phyloP scores from a whole-genome alignment of 2,113 vertebrate species.

The Calidris pygmaea region DNA sequence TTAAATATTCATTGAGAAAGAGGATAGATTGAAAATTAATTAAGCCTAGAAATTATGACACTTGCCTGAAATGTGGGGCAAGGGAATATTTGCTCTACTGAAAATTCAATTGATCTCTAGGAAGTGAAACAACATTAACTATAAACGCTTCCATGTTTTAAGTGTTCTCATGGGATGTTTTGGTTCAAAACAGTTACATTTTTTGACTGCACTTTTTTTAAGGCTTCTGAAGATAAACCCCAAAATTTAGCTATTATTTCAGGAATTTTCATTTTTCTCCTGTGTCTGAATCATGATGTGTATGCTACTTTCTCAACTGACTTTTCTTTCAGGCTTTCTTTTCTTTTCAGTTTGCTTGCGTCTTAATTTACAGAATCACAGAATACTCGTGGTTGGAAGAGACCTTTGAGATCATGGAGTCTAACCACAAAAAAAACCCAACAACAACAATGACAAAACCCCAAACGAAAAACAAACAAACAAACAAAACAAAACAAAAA shows the following conservation, averaged over 20 bases:
- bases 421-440: no score
- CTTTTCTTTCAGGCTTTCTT: not conserved
- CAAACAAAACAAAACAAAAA: no score
- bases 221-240: not conserved
- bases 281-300: not conserved
- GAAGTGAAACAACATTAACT: not conserved
- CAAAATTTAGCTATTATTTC: not conserved
- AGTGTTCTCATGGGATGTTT: not conserved
- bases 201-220: not conserved
- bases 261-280: not conserved
- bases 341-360: not conserved
- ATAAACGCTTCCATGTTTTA: not conserved
- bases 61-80: not conserved
- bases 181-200: not conserved
- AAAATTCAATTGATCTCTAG: not conserved
- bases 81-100: not conserved
- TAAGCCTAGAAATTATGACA: not conserved
- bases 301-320: not conserved
- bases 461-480: no score
- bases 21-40: not conserved
- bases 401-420: no score
- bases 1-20: not conserved
- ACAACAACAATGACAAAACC: no score
- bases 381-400: no score
- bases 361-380: not conserved